Conservation (phyloP, 2,888 invertebrate genomes). For the Matsumyia berberina region DNA sequence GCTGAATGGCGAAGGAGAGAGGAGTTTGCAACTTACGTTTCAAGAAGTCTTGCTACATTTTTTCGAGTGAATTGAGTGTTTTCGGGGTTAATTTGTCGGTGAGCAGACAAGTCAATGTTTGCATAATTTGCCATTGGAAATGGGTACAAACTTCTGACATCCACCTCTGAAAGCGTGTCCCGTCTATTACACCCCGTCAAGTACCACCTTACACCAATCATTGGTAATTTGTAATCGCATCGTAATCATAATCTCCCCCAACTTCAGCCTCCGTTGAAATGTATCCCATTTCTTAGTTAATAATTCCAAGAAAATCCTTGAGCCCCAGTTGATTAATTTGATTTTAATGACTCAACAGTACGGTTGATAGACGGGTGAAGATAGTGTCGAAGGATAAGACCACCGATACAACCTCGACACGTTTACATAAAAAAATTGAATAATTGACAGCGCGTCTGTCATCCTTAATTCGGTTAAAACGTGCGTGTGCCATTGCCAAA, state of each 20-base stretch:
- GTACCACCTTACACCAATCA: too few species aligned
- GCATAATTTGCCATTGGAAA: too few species aligned
- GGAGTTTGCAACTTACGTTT: neutral
- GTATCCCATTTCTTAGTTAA: neutral
- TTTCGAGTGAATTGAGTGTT: too few species aligned
- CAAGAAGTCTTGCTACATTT: too few species aligned
- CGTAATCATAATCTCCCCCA: neutral
- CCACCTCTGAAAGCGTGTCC: too few species aligned
- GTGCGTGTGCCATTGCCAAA: constrained; percentile 13
- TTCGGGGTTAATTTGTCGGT: too few species aligned
- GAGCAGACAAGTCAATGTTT: too few species aligned
- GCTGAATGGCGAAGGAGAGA: neutral
- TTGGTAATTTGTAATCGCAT: too few species aligned
- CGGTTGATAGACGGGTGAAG: constrained; percentile 11
- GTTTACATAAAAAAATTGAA: constrained; percentile 35
- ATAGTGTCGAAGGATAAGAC: neutral
- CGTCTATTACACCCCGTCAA: too few species aligned
- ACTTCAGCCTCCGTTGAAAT: neutral
- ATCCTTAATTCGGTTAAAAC: constrained; percentile 30
- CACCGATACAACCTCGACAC: constrained; percentile 30
- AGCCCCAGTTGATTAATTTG: constrained; percentile 31
- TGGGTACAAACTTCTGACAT: too few species aligned
- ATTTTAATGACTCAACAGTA: constrained; percentile 44
- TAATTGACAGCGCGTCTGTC: constrained; percentile 55
- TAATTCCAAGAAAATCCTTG: constrained; percentile 5